Evolutionary conservation across 2,797 vertebrate genomes (phyloP).

Genomic region (Poecilia wingei): DNA sequence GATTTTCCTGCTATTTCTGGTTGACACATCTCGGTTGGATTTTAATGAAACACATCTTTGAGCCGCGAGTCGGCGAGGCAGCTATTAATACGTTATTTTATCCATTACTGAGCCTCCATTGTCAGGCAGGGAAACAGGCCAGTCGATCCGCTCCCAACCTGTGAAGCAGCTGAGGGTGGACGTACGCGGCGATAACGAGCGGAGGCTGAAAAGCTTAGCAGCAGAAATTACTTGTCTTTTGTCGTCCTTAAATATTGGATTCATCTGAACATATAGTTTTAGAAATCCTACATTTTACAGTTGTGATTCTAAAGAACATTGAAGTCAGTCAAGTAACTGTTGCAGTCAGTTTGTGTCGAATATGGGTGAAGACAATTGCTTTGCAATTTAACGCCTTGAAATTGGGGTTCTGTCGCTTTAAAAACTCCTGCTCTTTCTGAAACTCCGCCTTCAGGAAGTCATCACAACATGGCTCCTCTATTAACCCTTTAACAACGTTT

Average conservation of each 20-base stretch:
- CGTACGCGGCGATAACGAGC: slow-evolving; percentile 8
- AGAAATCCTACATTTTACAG: background rate
- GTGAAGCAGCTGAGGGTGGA: slow-evolving; percentile 32
- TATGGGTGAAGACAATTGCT: too few species aligned
- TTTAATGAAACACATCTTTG: slow-evolving; percentile 69
- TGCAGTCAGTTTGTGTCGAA: too few species aligned
- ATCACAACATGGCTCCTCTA: too few species aligned
- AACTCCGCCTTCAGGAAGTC: too few species aligned
- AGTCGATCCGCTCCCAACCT: slow-evolving; percentile 28
- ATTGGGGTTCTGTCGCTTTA: too few species aligned
- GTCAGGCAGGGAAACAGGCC: slow-evolving; percentile 39
- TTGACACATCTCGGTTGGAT: slow-evolving; percentile 41
- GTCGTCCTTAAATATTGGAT: slow-evolving; percentile 12
- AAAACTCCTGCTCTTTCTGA: too few species aligned
- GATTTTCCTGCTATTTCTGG: slow-evolving; percentile 50
- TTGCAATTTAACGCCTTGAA: too few species aligned
- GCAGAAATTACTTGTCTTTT: slow-evolving; percentile 15
- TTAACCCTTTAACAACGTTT: too few species aligned
- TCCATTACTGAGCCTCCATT: slow-evolving; percentile 46
- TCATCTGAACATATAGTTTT: background rate
- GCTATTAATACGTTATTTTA: slow-evolving; percentile 59
- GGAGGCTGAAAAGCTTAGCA: slow-evolving; percentile 5
- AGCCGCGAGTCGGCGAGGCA: slow-evolving; percentile 40
- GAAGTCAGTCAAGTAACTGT: too few species aligned
- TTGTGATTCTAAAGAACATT: background rate